Percentiles rank a stretch among this genome's conserved stretches.
These are phyloP conservation scores for Panulirus ornatus DNA, from an alignment of 1,140 invertebrate genomes.

Conservation along the genomic window DNA sequence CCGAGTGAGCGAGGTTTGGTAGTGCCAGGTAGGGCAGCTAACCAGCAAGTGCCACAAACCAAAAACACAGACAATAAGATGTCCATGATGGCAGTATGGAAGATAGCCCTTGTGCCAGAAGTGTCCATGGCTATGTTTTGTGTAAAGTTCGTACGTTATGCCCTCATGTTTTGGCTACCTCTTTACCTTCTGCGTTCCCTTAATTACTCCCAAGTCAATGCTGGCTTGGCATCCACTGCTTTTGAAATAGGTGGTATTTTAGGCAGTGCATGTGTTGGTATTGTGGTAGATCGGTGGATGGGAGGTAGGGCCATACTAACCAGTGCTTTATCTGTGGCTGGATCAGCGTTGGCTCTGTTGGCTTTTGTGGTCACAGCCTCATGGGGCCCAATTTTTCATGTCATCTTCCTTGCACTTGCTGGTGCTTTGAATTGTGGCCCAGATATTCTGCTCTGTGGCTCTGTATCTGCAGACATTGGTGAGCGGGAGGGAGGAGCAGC, in stretches of 20 bases:
- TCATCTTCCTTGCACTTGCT: constrained; percentile 79
- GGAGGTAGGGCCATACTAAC: constrained; percentile 78
- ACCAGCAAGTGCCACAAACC: constrained; percentile 65
- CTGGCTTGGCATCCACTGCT: constrained; percentile 80
- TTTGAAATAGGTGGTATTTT: constrained; percentile 81
- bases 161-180: constrained; percentile 81
- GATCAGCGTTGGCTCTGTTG: constrained; percentile 78
- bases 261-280: constrained; percentile 79
- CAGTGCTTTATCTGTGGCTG: constrained; percentile 78
- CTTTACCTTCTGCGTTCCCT: constrained; percentile 80
- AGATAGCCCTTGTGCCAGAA: constrained; percentile 79
- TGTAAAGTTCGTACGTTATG: constrained; percentile 81
- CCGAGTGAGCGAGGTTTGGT: constrained; percentile 78
- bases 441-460: constrained; percentile 80
- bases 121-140: constrained; percentile 80
- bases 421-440: constrained; percentile 81
- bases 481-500: constrained; percentile 79
- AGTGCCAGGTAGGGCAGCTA: constrained; percentile 76
- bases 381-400: constrained; percentile 79
- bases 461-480: constrained; percentile 80
- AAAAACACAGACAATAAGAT: constrained; percentile 12
- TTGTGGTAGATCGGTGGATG: constrained; percentile 79
- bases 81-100: constrained; percentile 75
- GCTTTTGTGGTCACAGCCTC: constrained; percentile 79
- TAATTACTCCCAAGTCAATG: constrained; percentile 78